Evolutionary conservation across 1,140 invertebrate species (phyloP), one percentile per base, ranked within the genome.

Genomic region (Coboldia fuscipes): DNA sequence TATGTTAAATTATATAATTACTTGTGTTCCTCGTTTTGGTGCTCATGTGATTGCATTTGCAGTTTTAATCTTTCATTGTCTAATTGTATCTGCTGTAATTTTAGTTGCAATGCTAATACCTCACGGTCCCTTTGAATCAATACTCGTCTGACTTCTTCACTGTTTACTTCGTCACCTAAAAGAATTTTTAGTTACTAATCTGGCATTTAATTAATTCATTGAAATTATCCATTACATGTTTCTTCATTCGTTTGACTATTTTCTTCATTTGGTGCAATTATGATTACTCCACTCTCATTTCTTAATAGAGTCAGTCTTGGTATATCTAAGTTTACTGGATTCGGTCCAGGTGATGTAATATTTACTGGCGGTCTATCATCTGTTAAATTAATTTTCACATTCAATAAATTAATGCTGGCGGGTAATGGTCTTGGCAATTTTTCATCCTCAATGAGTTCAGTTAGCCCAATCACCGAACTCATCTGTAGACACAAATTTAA

Each of bases 381-480:
- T 41, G 69, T 69, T 40, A 84, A 53, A 42, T 70, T 69, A 9
- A 84, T 46, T 37, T 60, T 60, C 23, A 75, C 60, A 45, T 75
- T 74, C 22, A 32, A 20, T 21, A 12, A 42, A 41, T 45, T 49
- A 50, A 86, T 73, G 56, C 81, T 65, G 40, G 86, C 59, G 2
- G 83, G 83, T 53, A 89, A 66, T 1, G 78, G 75, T 38, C 68
- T 68, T 1, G 71, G 66, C 20, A 81, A 62, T 20, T 83, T 67
- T 60, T 89, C 84, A 58, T 92, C 84, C 50, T 89, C 83, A 4
- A 78, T 62, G 29, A 90, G 66, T 50, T 88, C 84, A 0, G 72
- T 62, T 1, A 92, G 50, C 6, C 73, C 78, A 19, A 72, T 68
- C 0, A 85, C 61, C 4, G 76, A 78, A 46, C 77, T 84, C 72